Percentiles rank a stretch among this genome's conserved stretches.
Evolutionary conservation across 2,797 vertebrate species (phyloP).

Genomic region (Macropus fuliginosus): DNA sequence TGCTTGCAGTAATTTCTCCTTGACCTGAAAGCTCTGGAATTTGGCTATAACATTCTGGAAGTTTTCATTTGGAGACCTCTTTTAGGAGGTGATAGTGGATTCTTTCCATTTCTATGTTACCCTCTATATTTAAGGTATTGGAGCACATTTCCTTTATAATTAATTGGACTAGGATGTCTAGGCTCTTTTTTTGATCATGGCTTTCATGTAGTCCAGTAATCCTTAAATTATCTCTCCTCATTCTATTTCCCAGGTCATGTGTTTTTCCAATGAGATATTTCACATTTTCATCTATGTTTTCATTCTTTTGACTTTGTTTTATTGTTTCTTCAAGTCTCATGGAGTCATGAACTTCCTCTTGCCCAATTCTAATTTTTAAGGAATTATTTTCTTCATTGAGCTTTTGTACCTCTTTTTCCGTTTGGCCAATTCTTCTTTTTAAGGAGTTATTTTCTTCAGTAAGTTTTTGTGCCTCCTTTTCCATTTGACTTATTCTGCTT

Average conservation of each 20-base stretch:
- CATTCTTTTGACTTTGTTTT: not conserved
- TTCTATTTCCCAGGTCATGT: not conserved
- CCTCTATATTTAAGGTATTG: not conserved
- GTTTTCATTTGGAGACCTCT: not conserved
- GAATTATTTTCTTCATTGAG: not conserved
- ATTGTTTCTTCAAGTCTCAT: not conserved
- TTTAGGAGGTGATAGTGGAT: not conserved
- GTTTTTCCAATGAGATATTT: not conserved
- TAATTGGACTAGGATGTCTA: not conserved
- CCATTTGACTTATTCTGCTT: too few relatives aligned
- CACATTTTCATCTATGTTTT: not conserved
- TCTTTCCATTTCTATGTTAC: not conserved
- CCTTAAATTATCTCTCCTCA: not conserved
- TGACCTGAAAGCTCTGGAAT: not conserved
- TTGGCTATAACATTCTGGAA: not conserved
- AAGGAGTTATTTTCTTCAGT: not conserved
- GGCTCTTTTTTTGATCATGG: not conserved
- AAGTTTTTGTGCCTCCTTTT: not conserved
- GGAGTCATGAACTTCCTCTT: not conserved
- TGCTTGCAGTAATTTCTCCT: not conserved
- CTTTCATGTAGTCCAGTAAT: not conserved
- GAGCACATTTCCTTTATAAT: not conserved
- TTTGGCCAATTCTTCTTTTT: not conserved
- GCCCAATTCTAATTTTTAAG: not conserved
- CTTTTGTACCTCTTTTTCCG: not conserved